These are phyloP conservation scores for Myzus persicae DNA, from an alignment of 1,140 invertebrate genomes.

Conservation along the genomic window DNA sequence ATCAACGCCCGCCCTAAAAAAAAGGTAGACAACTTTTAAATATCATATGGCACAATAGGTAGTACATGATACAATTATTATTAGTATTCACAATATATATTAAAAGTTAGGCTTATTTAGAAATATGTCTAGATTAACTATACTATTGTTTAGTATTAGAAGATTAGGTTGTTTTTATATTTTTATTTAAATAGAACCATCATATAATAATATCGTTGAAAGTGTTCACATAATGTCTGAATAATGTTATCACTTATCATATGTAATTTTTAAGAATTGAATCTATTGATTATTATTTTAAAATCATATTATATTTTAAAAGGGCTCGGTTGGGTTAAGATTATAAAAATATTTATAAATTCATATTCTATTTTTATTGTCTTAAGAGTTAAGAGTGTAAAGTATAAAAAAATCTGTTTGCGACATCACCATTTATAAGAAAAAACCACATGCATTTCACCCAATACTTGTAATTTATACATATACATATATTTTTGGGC, in stretches of 20 bases:
- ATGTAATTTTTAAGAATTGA: neutral
- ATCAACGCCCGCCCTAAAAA: neutral
- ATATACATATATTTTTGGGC: neutral
- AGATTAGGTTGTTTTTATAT: neutral
- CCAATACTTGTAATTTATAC: neutral
- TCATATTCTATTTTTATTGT: neutral
- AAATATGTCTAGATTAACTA: no score
- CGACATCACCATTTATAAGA: no score
- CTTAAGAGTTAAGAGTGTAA: neutral
- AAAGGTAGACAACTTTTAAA: neutral
- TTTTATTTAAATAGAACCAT: neutral
- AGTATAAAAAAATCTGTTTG: neutral
- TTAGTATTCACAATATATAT: neutral
- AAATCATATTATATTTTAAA: neutral
- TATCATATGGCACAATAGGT: neutral
- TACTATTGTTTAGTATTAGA: neutral
- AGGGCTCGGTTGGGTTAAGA: neutral
- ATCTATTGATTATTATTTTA: neutral
- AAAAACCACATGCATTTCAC: no score
- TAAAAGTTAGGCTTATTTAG: neutral
- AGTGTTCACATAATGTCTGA: neutral
- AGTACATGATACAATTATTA: neutral
- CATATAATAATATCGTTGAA: neutral
- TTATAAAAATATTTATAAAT: neutral
- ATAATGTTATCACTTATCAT: no score